Base-by-base conservation (phyloP, 1,140 invertebrate genomes). In the Oscheius sp. region DNA sequence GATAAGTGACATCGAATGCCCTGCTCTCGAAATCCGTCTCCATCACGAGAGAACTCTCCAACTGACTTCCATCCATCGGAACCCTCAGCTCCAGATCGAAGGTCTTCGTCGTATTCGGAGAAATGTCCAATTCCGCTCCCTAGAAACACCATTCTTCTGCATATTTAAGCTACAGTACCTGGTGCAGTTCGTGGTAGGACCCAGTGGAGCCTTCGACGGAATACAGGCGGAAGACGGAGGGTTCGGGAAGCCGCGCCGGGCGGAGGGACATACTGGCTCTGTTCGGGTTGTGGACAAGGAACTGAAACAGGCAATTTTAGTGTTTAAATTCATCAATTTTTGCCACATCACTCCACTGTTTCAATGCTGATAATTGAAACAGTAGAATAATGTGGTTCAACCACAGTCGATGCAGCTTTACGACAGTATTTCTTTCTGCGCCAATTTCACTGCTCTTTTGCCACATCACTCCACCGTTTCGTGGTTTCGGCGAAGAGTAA, bases 261-360 rank as follows among this genome's bases (percentile, higher is more conserved):
- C 52, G 49, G 35, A 74, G 34, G 38, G 46, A 36, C 34, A 68
- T 61, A 10, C 38, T 49, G 13, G 64, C 64, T 36, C 36, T 34
- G 58, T 74, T 74, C 10, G 52, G 72, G 36, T 77, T 77, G 49
- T 58, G 64, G 26, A 77, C 64, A 7, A 49, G 26, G 52, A 76
- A 77, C 73, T 76, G 70, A 46, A 70, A 75, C 15, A 34, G 15
- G 15, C 2, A 32, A 13, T 15, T 7, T 46, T 46, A 34, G 29
- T 3, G 32, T 35, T 2, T 4, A 23, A 63, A 35, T 15, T 31
- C 3, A 52, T 29, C 15, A 67, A 63, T 36, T 45, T 18, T 20
- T 15, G 31, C 7, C 4, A 13, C 34, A 62, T n/a, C n/a, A n/a
- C n/a, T n/a, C n/a, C n/a, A n/a, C n/a, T n/a, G n/a, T n/a, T n/a